Base-by-base conservation (phyloP, 2,888 invertebrate species). In the Plagodis pulveraria region DNA sequence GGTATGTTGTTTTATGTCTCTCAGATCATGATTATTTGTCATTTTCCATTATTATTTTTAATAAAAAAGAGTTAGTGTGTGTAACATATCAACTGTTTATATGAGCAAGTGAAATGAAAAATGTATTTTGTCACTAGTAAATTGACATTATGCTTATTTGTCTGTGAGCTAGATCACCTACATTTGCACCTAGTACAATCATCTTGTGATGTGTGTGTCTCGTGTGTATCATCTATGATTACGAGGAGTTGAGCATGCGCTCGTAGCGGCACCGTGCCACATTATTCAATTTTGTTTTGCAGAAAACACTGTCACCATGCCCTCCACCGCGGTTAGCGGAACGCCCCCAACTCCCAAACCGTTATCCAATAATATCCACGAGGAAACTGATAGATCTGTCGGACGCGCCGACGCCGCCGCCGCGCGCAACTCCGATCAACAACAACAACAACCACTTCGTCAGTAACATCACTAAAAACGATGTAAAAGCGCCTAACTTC, bases 221-320 rank as follows among this genome's bases (percentile, higher is more conserved):
- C 33, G 61, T 72, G 43, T 59, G 53, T 48, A 32, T 33, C 41
- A 51, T 57, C 38, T 73, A 72, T 70, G 78, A 76, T 76, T 77
- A 78, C 78, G 71, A 72, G 72, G 69, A 73, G 84, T 72, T 72
- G 68, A 73, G 87, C 87, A 87, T 86, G 86, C 72, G 82, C 82
- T 81, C 83, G 67, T 80, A 84, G 83, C 85, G 80, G 89, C 89
- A 84, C 85, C 74, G 82, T 86, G 84, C 88, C 90, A 87, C 90
- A 89, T 86, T 81, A 85, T 89, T 81, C 66, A 67, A 81, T 88
- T 90, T 89, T 88, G 74, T 87, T 89, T 92, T 91, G 78, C 91
- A 92, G 91, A 90, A 84, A 80, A 89, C 90, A 81, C 76, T 88
- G 84, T 84, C 91, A 74, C 87, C 90, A 81, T 81, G 84, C 72